A percentile compares a stretch with the other conserved stretches of the same genome.
These are phyloP conservation scores for Varanus komodoensis DNA, from an alignment of 2,113 vertebrate species.

Conservation along the genomic window DNA sequence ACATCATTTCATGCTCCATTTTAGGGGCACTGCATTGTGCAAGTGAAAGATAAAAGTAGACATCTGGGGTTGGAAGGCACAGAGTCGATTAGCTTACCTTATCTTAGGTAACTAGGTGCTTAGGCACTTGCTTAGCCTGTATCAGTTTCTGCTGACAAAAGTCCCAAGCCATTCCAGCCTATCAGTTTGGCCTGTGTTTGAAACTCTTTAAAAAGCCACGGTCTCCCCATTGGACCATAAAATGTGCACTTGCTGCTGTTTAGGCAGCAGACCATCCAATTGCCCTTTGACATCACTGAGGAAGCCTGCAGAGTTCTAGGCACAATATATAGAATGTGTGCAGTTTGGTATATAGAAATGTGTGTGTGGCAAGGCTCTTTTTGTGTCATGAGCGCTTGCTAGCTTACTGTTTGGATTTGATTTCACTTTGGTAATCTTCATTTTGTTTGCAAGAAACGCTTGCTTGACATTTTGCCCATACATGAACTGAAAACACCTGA, in stretches of 20 bases:
- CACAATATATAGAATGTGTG: not conserved
- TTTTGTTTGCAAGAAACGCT: not conserved
- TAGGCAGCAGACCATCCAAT: not conserved
- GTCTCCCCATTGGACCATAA: not conserved
- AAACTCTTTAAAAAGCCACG: not conserved
- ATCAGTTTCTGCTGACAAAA: not conserved
- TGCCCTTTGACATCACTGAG: not conserved
- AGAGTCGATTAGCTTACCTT: not conserved
- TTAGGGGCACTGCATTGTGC: not conserved
- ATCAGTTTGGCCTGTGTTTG: not conserved
- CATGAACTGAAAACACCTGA: not conserved
- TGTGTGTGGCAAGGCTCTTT: no score
- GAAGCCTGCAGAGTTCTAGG: not conserved
- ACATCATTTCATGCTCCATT: not conserved
- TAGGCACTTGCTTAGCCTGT: not conserved
- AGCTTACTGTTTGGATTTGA: slow-evolving; percentile 1
- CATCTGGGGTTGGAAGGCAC: not conserved
- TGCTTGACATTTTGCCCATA: slow-evolving; percentile 18
- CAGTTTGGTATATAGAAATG: no score
- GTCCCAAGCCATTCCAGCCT: not conserved
- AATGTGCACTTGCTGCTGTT: not conserved
- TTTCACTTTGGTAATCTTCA: slow-evolving; percentile 5
- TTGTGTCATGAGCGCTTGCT: not conserved
- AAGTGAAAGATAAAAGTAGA: slow-evolving; percentile 1
- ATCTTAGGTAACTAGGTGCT: slow-evolving; percentile 2